Evolutionary conservation across 2,113 vertebrate species (phyloP).

Genomic region (Verasper variegatus): DNA sequence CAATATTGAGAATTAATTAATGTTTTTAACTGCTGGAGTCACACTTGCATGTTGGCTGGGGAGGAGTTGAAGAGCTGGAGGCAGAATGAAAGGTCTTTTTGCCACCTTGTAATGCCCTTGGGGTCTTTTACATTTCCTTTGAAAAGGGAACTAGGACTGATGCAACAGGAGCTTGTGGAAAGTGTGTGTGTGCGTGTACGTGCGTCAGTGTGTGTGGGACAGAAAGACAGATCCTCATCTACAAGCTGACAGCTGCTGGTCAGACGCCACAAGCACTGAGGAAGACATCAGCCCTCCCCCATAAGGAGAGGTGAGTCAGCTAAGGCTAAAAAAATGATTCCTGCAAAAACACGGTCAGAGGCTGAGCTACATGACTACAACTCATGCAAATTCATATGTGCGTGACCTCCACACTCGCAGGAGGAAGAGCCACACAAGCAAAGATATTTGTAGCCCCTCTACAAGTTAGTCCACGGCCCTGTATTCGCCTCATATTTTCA

Average conservation of each 20-base stretch:
- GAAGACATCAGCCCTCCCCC: constrained; percentile 38
- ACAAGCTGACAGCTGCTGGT: constrained; percentile 59
- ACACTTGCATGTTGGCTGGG: constrained; percentile 14
- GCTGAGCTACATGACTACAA: not conserved
- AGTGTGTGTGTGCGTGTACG: constrained; percentile 20
- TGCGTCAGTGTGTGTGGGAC: not conserved
- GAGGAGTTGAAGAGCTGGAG: constrained; percentile 3
- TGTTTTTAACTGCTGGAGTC: constrained; percentile 22
- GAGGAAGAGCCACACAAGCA: not conserved
- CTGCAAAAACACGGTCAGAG: constrained; percentile 1
- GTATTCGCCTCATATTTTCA: constrained; percentile 43
- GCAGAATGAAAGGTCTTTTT: constrained; percentile 42
- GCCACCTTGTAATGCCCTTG: constrained; percentile 48
- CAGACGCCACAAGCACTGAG: constrained; percentile 33
- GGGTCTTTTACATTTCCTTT: constrained; percentile 35
- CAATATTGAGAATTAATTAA: not conserved
- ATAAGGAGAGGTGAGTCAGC: constrained; percentile 24
- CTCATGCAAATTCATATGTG: not conserved
- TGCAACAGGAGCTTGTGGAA: constrained; percentile 16
- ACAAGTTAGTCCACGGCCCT: not conserved
- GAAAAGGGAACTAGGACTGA: constrained; percentile 11
- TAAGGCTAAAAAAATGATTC: constrained; percentile 6
- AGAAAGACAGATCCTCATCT: constrained; percentile 38
- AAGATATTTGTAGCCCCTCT: not conserved
- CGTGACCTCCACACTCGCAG: not conserved